Evolutionary conservation across 2,797 vertebrate species (phyloP).

Genomic region (Knipowitschia caucasica): DNA sequence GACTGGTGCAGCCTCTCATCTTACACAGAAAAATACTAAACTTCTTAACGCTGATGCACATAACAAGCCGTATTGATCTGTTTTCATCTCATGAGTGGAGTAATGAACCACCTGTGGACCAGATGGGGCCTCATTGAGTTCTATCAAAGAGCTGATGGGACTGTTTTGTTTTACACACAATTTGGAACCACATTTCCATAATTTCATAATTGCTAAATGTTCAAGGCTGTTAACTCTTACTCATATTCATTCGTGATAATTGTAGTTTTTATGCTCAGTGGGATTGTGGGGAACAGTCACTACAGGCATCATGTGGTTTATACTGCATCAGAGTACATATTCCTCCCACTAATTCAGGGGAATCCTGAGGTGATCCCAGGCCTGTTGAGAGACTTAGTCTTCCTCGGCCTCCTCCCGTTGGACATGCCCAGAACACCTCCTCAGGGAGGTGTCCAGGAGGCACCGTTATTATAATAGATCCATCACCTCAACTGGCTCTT

Average conservation of each 20-base stretch:
- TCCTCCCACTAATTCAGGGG: no score
- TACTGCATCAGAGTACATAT: not conserved
- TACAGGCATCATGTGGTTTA: not conserved
- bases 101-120: slow-evolving; percentile 48
- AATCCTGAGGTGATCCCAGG: no score
- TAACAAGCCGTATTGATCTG: slow-evolving; percentile 46
- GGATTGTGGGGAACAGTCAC: not conserved
- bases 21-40: slow-evolving; percentile 40
- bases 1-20: slow-evolving; percentile 33
- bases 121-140: slow-evolving; percentile 38
- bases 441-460: no score
- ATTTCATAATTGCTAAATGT: slow-evolving; percentile 7
- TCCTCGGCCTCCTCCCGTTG: no score
- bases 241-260: not conserved
- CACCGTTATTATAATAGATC: no score
- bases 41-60: slow-evolving; percentile 24
- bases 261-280: not conserved
- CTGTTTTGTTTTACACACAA: slow-evolving; percentile 39
- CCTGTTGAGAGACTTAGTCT: no score
- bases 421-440: no score
- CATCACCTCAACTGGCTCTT: no score
- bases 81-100: slow-evolving; percentile 31
- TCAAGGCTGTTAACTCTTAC: not conserved
- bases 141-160: slow-evolving; percentile 24
- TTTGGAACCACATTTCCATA: slow-evolving; percentile 22